Base-by-base conservation (phyloP, 2,888 invertebrate species). In the Notocelia uddmanniana region DNA sequence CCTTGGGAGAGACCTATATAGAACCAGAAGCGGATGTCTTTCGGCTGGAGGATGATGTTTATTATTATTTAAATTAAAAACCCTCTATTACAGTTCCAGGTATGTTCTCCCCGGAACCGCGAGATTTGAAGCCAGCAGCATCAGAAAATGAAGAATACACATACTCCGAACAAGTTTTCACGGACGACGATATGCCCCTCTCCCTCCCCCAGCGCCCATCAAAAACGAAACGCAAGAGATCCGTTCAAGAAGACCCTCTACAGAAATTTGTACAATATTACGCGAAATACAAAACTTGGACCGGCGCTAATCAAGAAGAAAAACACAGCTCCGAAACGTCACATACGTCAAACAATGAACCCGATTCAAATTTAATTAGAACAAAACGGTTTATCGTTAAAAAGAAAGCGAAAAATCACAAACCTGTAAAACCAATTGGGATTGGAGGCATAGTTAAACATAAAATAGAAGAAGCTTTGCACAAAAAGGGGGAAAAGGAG, bases 231-330 rank as follows among this genome's bases (percentile, higher is more conserved):
- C 73, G 69, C n/a, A 90, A 85, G 75, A 84, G 88, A 0, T 85
- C 87, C 0, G 69, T 79, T n/a, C 64, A 79, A 21, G 79, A 77
- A 63, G 79, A 84, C 21, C 87, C 88, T 0, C 50, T 87, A 0
- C 73, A 81, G 0, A 80, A 85, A 66, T 73, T 90, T 10, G 75
- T 88, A 0, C 86, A 87, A 66, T 91, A 89, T 73, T 91, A 88
- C 74, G 76, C 83, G 0, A 93, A 93, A 78, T 83, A 89, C 68
- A 91, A 92, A 78, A 76, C 84, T 0, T 92, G 91, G 92, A 79
- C 79, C 8, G 80, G 80, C 15, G 81, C 86, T 0, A 89, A 90
- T 45, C 76, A 78, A 0, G 66, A 74, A 34, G 67, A 70, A 31
- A 77, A 77, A 15, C 58, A 67, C 2, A 57, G 60, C 15, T 34